Conservation (phyloP, 2,888 invertebrate genomes). For the Pristionchus maxplancki region DNA sequence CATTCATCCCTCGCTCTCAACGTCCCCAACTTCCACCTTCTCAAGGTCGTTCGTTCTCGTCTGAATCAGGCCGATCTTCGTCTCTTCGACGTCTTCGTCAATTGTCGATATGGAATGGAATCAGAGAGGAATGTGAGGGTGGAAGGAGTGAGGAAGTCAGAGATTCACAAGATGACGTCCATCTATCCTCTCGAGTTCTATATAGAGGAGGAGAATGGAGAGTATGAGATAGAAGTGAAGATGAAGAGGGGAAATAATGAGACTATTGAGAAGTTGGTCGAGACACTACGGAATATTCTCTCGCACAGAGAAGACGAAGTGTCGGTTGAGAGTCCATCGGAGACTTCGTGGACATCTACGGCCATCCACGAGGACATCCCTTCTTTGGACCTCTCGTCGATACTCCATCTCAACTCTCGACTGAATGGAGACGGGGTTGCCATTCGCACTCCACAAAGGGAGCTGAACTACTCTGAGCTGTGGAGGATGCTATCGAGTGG, state of each 20-base stretch:
- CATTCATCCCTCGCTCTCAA: not conserved
- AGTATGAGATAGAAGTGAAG: not conserved
- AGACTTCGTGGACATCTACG: not conserved
- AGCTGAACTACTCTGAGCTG: not conserved
- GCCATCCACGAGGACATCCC: not conserved
- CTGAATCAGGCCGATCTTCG: not conserved
- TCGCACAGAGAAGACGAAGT: not conserved
- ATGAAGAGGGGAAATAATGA: conserved; percentile 18
- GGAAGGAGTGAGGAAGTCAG: not conserved
- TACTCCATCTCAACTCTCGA: not conserved
- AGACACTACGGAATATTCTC: not conserved
- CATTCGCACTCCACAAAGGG: not conserved
- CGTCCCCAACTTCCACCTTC: conserved; percentile 1
- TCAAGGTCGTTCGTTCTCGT: not conserved
- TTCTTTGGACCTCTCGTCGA: not conserved
- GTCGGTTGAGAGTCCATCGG: not conserved
- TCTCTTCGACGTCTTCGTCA: conserved; percentile 66
- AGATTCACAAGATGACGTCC: not conserved
- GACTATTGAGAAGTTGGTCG: not conserved
- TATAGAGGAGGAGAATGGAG: not conserved
- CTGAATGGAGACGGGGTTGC: not conserved
- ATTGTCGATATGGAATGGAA: conserved; percentile 71
- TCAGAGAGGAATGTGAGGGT: conserved; percentile 51
- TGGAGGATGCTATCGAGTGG: not conserved
- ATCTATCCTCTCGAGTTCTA: conserved; percentile 33